Percentiles rank a stretch among this genome's conserved stretches.
Evolutionary conservation across 92 coral and sea anemone species (phyloP).

Genomic region (Meandrina meandrites): DNA sequence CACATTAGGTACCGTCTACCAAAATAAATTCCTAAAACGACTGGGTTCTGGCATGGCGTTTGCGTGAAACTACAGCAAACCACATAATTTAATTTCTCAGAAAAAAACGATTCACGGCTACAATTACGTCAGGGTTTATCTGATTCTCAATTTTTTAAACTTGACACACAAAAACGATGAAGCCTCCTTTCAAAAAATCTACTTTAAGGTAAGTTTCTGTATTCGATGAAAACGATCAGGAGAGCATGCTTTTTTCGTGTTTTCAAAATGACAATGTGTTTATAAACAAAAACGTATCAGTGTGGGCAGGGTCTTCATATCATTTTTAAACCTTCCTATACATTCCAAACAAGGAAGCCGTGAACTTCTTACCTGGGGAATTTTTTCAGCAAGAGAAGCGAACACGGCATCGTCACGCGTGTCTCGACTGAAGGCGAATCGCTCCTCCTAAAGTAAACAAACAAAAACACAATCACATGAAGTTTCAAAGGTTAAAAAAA

Average conservation of each 20-base stretch:
- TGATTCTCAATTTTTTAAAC: neutral
- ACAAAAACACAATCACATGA: neutral
- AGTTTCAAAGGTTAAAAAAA: neutral
- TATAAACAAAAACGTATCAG: too few species aligned
- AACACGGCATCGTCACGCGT: constrained; percentile 68
- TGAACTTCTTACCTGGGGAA: constrained; percentile 49
- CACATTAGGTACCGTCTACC: neutral
- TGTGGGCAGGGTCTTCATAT: too few species aligned
- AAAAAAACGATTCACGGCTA: neutral
- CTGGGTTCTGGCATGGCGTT: neutral
- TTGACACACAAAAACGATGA: neutral
- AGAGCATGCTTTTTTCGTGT: too few species aligned
- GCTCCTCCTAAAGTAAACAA: constrained; percentile 45
- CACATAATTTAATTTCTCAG: neutral
- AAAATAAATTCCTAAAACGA: neutral
- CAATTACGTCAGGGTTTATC: neutral
- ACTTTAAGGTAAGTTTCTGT: too few species aligned
- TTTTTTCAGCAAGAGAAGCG: constrained; percentile 48
- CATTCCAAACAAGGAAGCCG: neutral
- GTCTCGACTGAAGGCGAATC: constrained; percentile 71
- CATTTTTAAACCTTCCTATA: too few species aligned
- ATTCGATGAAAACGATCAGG: too few species aligned
- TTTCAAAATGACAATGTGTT: too few species aligned
- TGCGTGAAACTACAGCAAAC: neutral
- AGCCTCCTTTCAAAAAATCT: neutral